phyloP scores from a whole-genome alignment of 2,888 invertebrate species.

The Scelioninae gen. 1 region DNA sequence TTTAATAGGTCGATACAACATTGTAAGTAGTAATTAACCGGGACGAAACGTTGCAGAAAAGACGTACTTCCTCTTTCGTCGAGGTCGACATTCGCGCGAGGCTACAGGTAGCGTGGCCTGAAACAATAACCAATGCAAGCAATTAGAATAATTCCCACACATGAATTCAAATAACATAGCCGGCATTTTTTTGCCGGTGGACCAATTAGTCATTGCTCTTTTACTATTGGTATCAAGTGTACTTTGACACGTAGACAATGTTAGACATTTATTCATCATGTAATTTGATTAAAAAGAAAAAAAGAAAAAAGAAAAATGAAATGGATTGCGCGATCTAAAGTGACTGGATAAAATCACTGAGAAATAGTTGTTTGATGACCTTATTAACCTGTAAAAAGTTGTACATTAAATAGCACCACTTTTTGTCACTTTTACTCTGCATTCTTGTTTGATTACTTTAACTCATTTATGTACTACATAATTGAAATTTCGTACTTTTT shows the following conservation, averaged over 20 bases:
- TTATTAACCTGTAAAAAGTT: not conserved
- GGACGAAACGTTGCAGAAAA: constrained; percentile 21
- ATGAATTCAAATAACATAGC: constrained; percentile 7
- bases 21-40: constrained; percentile 10
- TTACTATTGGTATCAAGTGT: constrained; percentile 1
- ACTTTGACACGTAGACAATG: not conserved
- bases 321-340: not conserved
- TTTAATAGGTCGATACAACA: constrained; percentile 18
- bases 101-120: constrained; percentile 3
- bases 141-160: constrained; percentile 9
- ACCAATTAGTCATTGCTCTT: constrained; percentile 7
- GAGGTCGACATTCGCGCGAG: constrained; percentile 32
- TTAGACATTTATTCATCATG: not conserved
- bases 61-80: constrained; percentile 38
- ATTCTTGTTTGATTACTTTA: not conserved
- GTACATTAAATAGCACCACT: not conserved
- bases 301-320: not conserved
- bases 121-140: constrained; percentile 11
- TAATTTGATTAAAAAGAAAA: not conserved
- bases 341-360: not conserved
- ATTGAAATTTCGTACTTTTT: not conserved
- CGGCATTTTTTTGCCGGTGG: constrained; percentile 7
- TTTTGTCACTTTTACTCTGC: not conserved
- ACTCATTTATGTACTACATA: not conserved
- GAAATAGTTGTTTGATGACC: not conserved